Conservation (phyloP, 1,140 invertebrate species). For the Meloidogyne exigua region DNA sequence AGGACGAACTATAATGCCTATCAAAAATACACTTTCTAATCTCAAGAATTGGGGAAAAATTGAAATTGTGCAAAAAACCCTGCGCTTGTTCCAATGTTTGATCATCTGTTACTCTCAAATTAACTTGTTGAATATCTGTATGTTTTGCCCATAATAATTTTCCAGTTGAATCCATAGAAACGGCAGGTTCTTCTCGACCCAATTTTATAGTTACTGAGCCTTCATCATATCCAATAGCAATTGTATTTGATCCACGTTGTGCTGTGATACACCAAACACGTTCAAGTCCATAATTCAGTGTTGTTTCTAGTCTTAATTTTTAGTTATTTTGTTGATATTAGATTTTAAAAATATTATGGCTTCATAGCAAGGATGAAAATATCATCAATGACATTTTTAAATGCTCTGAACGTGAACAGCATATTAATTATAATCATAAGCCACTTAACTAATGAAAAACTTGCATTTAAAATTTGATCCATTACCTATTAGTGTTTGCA, state of each 20-base stretch:
- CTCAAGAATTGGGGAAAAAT: too few relatives aligned
- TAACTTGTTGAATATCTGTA: slow-evolving; percentile 95
- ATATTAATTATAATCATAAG: slow-evolving; percentile 24
- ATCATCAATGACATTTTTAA: slow-evolving; percentile 8
- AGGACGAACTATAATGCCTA: background rate
- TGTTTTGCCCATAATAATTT: slow-evolving; percentile 99
- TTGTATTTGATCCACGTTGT: slow-evolving; percentile 90
- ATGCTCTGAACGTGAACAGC: slow-evolving; percentile 26
- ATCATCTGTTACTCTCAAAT: slow-evolving; percentile 74
- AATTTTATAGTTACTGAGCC: slow-evolving; percentile 96
- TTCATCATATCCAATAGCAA: slow-evolving; percentile 95
- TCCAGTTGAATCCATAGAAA: slow-evolving; percentile 95
- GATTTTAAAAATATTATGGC: background rate
- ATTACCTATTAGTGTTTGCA: slow-evolving; percentile 83
- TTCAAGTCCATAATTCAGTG: slow-evolving; percentile 95
- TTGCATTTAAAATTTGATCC: too few relatives aligned
- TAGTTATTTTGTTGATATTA: background rate
- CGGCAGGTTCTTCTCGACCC: slow-evolving; percentile 94
- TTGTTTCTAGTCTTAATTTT: slow-evolving; percentile 77
- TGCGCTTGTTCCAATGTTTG: slow-evolving; percentile 54
- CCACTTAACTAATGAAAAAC: background rate
- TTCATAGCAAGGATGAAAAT: background rate
- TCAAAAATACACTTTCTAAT: background rate
- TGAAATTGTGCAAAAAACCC: slow-evolving; percentile 32
- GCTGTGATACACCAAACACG: slow-evolving; percentile 95